Percentiles rank a stretch among this genome's conserved stretches.
phyloP scores from a whole-genome alignment of 2,113 vertebrate species.

The Forbesichthys papilliferus region DNA sequence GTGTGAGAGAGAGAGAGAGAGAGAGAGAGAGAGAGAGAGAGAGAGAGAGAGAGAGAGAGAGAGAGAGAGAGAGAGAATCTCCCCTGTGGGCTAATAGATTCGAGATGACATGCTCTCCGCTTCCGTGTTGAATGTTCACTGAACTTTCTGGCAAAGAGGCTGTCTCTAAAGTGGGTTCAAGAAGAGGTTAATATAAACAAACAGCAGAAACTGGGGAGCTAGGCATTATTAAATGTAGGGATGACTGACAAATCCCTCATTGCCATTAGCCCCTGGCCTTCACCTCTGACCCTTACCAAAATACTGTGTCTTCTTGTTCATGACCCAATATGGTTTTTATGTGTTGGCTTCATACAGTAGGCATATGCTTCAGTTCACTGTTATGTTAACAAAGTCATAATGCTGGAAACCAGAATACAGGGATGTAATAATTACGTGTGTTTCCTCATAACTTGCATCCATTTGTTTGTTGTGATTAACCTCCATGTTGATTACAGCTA shows the following conservation, averaged over 20 bases:
- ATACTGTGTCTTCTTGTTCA: constrained; percentile 45
- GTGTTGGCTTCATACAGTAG: constrained; percentile 24
- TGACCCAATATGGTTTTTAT: constrained; percentile 40
- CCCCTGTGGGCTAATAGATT: constrained; percentile 94
- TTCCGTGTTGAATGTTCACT: constrained; percentile 88
- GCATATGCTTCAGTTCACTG: constrained; percentile 26
- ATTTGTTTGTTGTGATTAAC: no score
- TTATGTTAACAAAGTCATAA: constrained; percentile 1
- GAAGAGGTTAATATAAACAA: constrained; percentile 96
- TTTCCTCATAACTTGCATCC: no score
- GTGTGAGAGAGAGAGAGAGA: no score
- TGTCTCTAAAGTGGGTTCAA: constrained; percentile 97
- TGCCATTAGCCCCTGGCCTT: constrained; percentile 91
- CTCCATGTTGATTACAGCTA: no score
- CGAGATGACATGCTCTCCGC: constrained; percentile 89
- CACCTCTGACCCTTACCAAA: constrained; percentile 70
- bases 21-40: constrained; percentile 12
- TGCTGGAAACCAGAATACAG: not conserved
- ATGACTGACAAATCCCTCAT: constrained; percentile 90
- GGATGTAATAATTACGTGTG: no score
- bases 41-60: constrained; percentile 24
- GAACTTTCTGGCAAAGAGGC: constrained; percentile 91
- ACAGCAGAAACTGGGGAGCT: constrained; percentile 88
- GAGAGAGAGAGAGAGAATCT: constrained; percentile 75
- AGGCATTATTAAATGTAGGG: constrained; percentile 90